phyloP scores from a whole-genome alignment of 2,797 vertebrate genomes.

The Sebastes wilsoni region DNA sequence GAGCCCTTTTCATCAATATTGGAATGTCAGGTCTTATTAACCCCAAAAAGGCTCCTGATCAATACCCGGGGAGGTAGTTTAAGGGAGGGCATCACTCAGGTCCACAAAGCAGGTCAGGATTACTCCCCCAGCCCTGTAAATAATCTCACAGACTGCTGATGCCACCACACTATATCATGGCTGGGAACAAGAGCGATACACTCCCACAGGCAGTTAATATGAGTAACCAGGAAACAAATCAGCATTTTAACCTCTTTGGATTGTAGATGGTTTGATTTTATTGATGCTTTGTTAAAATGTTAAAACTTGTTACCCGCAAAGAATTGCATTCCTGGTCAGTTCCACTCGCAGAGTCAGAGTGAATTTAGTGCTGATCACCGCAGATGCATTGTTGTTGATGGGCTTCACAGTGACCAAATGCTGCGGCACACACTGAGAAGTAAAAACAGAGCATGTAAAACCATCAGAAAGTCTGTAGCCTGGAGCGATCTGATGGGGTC shows the following conservation, averaged over 20 bases:
- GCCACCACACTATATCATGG: slow-evolving; percentile 63
- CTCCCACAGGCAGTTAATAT: slow-evolving; percentile 17
- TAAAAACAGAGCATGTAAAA: not conserved
- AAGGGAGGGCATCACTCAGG: slow-evolving; percentile 75
- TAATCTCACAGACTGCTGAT: slow-evolving; percentile 73
- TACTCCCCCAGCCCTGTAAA: slow-evolving; percentile 71
- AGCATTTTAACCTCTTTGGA: not conserved
- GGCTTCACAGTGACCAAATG: slow-evolving; percentile 60
- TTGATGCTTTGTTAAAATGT: not conserved
- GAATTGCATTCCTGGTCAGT: slow-evolving; percentile 42
- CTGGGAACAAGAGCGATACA: slow-evolving; percentile 10
- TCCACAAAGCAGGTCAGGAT: slow-evolving; percentile 78
- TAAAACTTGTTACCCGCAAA: slow-evolving; percentile 79
- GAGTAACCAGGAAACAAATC: slow-evolving; percentile 20
- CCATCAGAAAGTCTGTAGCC: too few relatives aligned
- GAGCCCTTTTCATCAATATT: slow-evolving; percentile 79
- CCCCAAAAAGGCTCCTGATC: slow-evolving; percentile 79
- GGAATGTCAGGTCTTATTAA: slow-evolving; percentile 86
- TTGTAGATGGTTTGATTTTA: not conserved
- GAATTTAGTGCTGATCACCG: slow-evolving; percentile 74
- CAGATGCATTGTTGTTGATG: slow-evolving; percentile 71
- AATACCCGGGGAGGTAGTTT: slow-evolving; percentile 72
- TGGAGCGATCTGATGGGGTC: too few relatives aligned
- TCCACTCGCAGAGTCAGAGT: slow-evolving; percentile 67
- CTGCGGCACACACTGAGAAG: slow-evolving; percentile 76